Base-by-base conservation (phyloP, 2,888 invertebrate genomes). In the Imbricaverruca yamaguchii region DNA sequence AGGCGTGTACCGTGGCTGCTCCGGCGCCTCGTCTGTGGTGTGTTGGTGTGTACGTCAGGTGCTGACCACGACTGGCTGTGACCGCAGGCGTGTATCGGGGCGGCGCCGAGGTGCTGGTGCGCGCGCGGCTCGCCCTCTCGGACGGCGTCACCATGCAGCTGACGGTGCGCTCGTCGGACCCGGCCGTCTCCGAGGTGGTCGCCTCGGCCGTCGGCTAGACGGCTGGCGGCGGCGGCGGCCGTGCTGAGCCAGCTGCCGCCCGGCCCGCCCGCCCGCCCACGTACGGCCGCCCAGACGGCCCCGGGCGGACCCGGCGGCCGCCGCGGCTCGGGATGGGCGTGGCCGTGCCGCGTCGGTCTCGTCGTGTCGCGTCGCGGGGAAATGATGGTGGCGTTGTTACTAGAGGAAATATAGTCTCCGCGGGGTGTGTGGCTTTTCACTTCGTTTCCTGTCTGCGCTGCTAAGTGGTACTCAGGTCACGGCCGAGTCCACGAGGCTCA, bases 61-160 rank as follows among this genome's bases (percentile, higher is more conserved):
- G 39, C 39, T 39, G 39, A 39, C 39, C 39, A 39, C 39, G 39
- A 39, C 39, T 39, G 39, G 39, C 4, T 61, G 39, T 15, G 74
- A 87, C 87, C 83, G 89, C 89, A 89, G 94, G 97, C 12, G 89
- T 94, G 55, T 99, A 95, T 87, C 91, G 98, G 82, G 96, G 96
- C 0, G 96, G 96, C 0, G 92, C 93, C 81, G 96, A 97, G 82
- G 92, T 97, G 59, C 88, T 98, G 81, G 94, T 96, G 0, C 90
- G 94, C 83, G 93, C 96, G 6, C 94, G 96, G 87, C 87, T 96
- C 83, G 93, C 92, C 2, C 89, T 95, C n/a, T 91, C 92, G 0
- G 93, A 93, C n/a, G 85, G 86, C 12, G 94, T 98, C 0, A 96
- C 96, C 7, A 96, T 98, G 94, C 94, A 96, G 87, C 89, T 98